Base-by-base conservation (phyloP, 2,888 invertebrate species). In the Scotopteryx bipunctaria region DNA sequence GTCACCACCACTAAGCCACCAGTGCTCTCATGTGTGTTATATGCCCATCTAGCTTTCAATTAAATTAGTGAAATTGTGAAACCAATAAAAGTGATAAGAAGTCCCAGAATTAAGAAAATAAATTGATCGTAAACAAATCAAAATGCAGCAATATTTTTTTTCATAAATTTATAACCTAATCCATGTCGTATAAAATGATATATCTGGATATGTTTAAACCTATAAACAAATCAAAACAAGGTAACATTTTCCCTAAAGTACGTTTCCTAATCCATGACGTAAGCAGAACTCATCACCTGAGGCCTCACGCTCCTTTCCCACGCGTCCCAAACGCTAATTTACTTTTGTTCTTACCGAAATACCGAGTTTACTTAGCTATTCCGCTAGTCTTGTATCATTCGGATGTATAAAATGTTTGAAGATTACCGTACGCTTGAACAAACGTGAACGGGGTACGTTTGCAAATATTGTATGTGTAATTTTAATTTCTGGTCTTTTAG, bases 271-370 rank as follows among this genome's bases (percentile, higher is more conserved):
- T 57, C 61, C 55, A 53, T 52, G 37, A 43, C 53, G 46, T 37
- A 55, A 40, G 46, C 44, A 44, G 17, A 48, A 19, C 31, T 31
- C 52, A 64, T 68, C 71, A 87, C 84, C 83, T 87, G 88, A 47
- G 67, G 63, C 60, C 50, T 55, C 57, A 59, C 59, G 63, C 59
- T 64, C 63, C 50, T 66, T 81, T 87, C 87, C 78, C 86, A 83
- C 71, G 71, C 66, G 65, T 31, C 54, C 42, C 48, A 44, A 73
- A 67, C 73, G 73, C 69, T 85, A 85, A 86, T 86, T 86, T 83
- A 72, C 81, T 81, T 81, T 86, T 85, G 81, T 86, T 83, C 80
- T 75, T 77, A 76, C 67, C 66, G 67, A 71, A 71, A 74, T 71
- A 74, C 67, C 63, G 67, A 71, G 69, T 74, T 72, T 71, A 69